Evolutionary conservation across 2,113 vertebrate genomes (phyloP), one percentile per base, ranked within the genome.

Genomic region (Apistogramma diplotaenia): DNA sequence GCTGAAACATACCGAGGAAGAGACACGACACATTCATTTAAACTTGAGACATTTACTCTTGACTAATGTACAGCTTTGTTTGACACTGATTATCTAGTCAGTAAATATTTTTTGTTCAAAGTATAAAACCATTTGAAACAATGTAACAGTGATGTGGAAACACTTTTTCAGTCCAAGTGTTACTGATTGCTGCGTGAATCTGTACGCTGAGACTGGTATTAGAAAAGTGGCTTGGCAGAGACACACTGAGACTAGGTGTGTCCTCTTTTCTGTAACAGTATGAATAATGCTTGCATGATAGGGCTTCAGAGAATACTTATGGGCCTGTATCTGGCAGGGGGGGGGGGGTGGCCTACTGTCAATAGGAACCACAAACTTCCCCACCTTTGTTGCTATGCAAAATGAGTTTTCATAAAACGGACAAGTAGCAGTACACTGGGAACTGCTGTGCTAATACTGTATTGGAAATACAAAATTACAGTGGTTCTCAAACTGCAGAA

Each of bases 221-320:
- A 60, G 60, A 67, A 58, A 76, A 81, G 51, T 3, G 55, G 6
- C 51, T 76, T 37, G 79, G 73, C 73, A 65, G 58, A 85, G 33
- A 57, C 53, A 70, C 4, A 56, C 59, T 29, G 75, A 84, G 81
- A 86, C 74, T 56, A 78, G 93, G 91, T 12, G 91, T 90, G 90
- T 81, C 85, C 60, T 3, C 59, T 78, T 84, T 81, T 59, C 59
- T 76, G 51, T 35, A 56, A 79, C 77, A 57, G 33, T 60, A 8
- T 79, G 85, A 85, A 81, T 90, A 92, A 94, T 86, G 83, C 88
- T 77, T 2, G 18, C 15, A 78, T 79, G 74, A 90, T 83, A 58
- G 74, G 74, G 84, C 23, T 74, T 57, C 31, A 35, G 89, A 54
- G 62, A 88, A 90, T 83, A 78, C 46, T 53, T 74, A 77, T 40